phyloP scores from a whole-genome alignment of 2,113 vertebrate species.

The Serilophus lunatus region DNA sequence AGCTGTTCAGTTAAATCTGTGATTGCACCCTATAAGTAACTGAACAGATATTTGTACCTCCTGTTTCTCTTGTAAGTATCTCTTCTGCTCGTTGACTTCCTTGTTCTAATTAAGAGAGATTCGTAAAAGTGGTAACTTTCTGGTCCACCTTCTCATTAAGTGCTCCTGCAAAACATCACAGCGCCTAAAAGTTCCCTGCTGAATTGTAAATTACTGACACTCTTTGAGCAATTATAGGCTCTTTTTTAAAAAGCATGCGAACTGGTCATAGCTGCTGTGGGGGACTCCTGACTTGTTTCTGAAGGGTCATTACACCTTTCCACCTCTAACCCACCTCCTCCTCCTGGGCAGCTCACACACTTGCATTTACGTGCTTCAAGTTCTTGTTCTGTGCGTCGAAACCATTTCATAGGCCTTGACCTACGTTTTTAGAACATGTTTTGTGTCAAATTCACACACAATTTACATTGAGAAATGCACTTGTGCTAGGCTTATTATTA shows the following conservation, averaged over 20 bases:
- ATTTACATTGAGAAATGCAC: neutral
- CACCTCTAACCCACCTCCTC: neutral
- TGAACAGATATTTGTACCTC: neutral
- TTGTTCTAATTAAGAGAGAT: neutral
- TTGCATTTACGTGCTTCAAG: neutral
- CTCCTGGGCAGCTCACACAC: neutral
- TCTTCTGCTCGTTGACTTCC: neutral
- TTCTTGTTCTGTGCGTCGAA: neutral
- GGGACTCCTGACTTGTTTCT: neutral
- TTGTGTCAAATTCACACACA: neutral
- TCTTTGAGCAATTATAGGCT: neutral
- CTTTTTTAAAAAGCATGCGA: neutral
- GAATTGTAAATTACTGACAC: neutral
- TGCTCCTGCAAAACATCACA: neutral
- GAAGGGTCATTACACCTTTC: neutral
- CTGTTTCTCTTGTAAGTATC: neutral
- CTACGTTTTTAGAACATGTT: neutral
- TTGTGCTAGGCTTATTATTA: neutral
- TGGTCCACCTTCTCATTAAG: neutral
- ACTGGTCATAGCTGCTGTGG: neutral
- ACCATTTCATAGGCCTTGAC: neutral
- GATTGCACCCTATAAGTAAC: neutral
- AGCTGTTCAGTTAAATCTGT: neutral
- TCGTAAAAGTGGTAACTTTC: neutral
- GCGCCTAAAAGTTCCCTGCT: neutral